These are phyloP conservation scores for Pterocles gutturalis DNA, from an alignment of 2,113 vertebrate species.

Conservation along the genomic window DNA sequence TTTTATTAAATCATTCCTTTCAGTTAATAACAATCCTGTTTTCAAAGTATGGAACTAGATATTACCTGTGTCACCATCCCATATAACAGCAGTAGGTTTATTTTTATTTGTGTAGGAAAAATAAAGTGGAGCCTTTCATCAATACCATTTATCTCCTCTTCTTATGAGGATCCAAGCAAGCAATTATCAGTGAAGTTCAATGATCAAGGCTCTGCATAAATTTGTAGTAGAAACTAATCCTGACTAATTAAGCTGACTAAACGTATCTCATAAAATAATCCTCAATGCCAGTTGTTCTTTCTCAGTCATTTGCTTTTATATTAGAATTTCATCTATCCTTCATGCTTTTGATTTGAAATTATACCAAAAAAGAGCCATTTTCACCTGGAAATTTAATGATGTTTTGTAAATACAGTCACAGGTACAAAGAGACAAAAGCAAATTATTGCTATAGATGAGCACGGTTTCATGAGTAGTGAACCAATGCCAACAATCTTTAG, in stretches of 20 bases:
- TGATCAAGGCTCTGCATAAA: conserved; percentile 30
- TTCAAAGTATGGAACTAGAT: conserved; percentile 12
- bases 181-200: conserved; percentile 35
- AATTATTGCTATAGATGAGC: neutral
- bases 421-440: neutral
- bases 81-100: neutral
- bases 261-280: neutral
- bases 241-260: conserved; percentile 35
- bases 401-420: neutral
- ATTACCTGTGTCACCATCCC: neutral
- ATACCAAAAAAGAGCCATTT: neutral
- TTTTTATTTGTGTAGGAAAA: conserved; percentile 15
- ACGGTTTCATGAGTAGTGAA: neutral
- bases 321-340: neutral
- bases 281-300: neutral
- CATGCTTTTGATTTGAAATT: neutral
- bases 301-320: neutral
- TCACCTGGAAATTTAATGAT: neutral
- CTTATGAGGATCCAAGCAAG: conserved; percentile 18
- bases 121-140: conserved; percentile 27
- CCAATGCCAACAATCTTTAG: neutral
- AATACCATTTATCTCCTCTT: conserved; percentile 8
- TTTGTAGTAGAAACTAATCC: neutral
- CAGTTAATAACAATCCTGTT: neutral
- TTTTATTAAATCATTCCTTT: neutral